These are phyloP conservation scores for Mactra quadrangularis DNA, from an alignment of 1,140 invertebrate genomes.

Conservation along the genomic window DNA sequence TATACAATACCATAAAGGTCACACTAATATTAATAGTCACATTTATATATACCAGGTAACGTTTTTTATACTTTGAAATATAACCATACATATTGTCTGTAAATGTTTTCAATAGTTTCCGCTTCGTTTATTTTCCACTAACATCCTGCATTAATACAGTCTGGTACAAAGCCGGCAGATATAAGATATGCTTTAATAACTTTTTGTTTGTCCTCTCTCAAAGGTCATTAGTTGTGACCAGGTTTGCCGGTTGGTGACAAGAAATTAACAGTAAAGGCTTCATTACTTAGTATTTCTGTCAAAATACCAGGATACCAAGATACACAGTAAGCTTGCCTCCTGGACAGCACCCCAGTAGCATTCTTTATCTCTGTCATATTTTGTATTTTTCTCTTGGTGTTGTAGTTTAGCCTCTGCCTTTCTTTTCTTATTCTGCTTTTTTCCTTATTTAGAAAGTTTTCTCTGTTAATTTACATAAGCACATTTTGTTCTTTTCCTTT, in stretches of 20 bases:
- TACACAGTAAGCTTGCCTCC: neutral
- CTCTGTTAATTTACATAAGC: neutral
- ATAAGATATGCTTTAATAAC: neutral
- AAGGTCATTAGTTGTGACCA: neutral
- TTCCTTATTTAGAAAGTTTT: conserved; percentile 5
- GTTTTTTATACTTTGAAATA: neutral
- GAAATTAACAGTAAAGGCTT: conserved; percentile 1
- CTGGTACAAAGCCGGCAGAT: neutral
- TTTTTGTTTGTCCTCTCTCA: neutral
- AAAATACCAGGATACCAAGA: conserved; percentile 8
- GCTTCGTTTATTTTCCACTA: neutral
- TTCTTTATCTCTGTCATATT: too few species aligned
- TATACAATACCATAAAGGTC: too few species aligned
- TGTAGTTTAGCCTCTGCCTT: too few species aligned
- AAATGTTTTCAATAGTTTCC: neutral
- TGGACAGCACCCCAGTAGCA: too few species aligned
- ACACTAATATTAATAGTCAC: too few species aligned
- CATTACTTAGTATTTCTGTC: neutral
- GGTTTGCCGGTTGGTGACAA: neutral
- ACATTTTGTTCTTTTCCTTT: conserved; percentile 4
- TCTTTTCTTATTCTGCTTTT: neutral
- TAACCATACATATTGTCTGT: neutral
- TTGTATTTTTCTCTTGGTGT: too few species aligned
- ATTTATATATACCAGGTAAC: too few species aligned
- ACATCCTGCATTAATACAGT: conserved; percentile 1